Evolutionary conservation across 37 sponge, comb jelly and placozoan genomes (phyloP).

Genomic region (Ianthella basta): DNA sequence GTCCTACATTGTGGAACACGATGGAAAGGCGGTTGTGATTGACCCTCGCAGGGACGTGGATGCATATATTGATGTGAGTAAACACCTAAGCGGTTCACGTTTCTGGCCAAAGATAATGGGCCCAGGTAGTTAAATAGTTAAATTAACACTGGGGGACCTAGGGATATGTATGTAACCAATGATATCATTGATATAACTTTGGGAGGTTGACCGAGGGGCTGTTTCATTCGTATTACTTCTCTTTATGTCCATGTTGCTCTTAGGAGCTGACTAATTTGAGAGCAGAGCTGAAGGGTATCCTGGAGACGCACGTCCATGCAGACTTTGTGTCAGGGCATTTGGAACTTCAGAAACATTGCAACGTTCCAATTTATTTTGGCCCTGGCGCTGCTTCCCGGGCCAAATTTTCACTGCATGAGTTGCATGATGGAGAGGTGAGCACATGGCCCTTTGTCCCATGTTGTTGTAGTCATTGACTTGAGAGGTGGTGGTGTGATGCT

Average conservation of each 20-base stretch:
- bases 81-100: no score
- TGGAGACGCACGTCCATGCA: constrained; percentile 93
- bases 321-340: constrained; percentile 94
- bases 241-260: no score
- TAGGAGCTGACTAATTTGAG: constrained; percentile 19
- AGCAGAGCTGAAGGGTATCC: constrained; percentile 44
- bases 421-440: constrained; percentile 80
- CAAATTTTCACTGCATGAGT: constrained; percentile 68
- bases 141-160: no score
- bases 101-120: no score
- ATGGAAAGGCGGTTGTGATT: constrained; percentile 74
- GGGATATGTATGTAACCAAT: no score
- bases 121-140: no score
- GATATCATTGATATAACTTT: no score
- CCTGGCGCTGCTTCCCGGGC: constrained; percentile 65
- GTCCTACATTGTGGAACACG: constrained; percentile 78
- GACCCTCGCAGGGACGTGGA: constrained; percentile 94
- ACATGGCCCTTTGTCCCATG: background rate
- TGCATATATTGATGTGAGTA: constrained; percentile 65
- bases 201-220: no score
- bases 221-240: no score
- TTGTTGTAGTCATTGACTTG: background rate
- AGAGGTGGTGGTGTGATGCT: background rate
- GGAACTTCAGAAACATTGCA: constrained; percentile 64
- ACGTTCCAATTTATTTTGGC: constrained; percentile 79